phyloP scores from a whole-genome alignment of 2,888 invertebrate species.

The Philhelius pedissequus region DNA sequence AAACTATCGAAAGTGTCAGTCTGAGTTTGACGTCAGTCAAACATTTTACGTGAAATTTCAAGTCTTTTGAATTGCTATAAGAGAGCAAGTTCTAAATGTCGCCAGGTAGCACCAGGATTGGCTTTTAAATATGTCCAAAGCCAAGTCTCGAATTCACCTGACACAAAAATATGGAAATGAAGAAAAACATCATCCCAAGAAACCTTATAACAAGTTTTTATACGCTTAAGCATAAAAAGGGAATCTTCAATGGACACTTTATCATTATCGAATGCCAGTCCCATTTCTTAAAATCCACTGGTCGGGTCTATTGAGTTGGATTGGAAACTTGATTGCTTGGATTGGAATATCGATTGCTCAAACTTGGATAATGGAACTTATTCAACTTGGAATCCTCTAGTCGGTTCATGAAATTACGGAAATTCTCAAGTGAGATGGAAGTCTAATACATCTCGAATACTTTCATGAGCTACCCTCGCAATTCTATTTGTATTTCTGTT shows the following conservation, averaged over 20 bases:
- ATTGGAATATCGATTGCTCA: background rate
- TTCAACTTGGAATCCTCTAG: too few relatives aligned
- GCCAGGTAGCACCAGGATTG: background rate
- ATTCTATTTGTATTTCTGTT: background rate
- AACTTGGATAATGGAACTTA: too few relatives aligned
- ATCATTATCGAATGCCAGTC: background rate
- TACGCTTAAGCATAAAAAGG: background rate
- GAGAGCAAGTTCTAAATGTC: background rate
- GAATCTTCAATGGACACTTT: background rate
- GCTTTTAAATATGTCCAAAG: background rate
- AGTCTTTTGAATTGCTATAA: background rate
- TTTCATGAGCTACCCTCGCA: background rate
- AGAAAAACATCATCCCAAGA: background rate
- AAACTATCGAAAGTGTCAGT: background rate
- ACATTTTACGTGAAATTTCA: too few relatives aligned
- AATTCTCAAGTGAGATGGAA: background rate
- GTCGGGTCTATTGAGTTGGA: background rate
- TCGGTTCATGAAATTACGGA: background rate
- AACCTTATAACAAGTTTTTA: background rate
- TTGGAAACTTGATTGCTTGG: background rate
- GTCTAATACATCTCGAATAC: background rate
- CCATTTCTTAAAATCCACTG: background rate
- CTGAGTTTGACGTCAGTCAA: too few relatives aligned
- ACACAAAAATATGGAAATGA: background rate
- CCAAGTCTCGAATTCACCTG: background rate